Percentiles rank a stretch among this genome's conserved stretches.
phyloP scores from a whole-genome alignment of 2,888 invertebrate species.

The Catocala nupta region DNA sequence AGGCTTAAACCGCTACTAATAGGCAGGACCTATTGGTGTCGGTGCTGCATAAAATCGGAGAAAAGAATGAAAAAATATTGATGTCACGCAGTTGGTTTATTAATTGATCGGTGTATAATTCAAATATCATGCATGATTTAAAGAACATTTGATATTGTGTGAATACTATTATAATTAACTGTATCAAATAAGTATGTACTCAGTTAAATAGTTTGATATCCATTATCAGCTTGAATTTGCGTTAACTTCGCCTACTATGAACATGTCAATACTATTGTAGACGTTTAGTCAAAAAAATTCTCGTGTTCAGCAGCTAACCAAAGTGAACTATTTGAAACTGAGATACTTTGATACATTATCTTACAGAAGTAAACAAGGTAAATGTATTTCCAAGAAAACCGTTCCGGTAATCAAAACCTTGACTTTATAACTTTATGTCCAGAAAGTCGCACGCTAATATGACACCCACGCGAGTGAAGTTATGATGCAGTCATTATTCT shows the following conservation, averaged over 20 bases:
- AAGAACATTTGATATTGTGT: slow-evolving; percentile 9
- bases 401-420: neutral
- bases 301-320: too few relatives aligned
- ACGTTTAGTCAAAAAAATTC: too few relatives aligned
- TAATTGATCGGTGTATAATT: slow-evolving; percentile 13
- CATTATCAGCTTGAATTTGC: too few relatives aligned
- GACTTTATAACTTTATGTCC: slow-evolving; percentile 11
- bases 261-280: too few relatives aligned
- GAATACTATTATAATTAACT: slow-evolving; percentile 7
- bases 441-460: neutral
- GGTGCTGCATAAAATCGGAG: slow-evolving; percentile 5
- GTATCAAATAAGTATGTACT: neutral
- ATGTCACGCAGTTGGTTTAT: slow-evolving; percentile 11
- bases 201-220: neutral
- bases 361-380: too few relatives aligned
- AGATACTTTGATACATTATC: too few relatives aligned
- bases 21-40: slow-evolving; percentile 3
- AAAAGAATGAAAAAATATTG: slow-evolving; percentile 18
- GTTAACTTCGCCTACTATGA: too few relatives aligned
- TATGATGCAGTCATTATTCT: neutral
- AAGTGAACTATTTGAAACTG: too few relatives aligned
- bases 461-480: neutral
- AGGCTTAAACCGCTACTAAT: slow-evolving; percentile 3
- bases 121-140: slow-evolving; percentile 14
- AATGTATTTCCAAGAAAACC: neutral